Conservation (phyloP, 2,888 invertebrate species). For the Seira musarum region DNA sequence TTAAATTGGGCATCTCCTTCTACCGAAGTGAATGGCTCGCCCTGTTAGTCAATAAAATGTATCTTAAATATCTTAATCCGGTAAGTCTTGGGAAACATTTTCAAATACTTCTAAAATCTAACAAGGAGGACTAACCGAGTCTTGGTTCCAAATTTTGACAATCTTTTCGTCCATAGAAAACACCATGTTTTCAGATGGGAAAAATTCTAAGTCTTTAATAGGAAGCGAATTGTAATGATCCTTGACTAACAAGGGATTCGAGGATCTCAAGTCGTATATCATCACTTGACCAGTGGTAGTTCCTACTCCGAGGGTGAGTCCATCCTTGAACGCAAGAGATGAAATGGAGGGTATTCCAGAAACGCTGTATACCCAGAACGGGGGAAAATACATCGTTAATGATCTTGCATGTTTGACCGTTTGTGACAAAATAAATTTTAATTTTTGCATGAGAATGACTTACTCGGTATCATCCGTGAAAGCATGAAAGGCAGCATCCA, state of each 20-base stretch:
- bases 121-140: conserved; percentile 77
- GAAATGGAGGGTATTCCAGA: conserved; percentile 82
- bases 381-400: conserved; percentile 69
- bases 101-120: conserved; percentile 4
- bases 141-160: conserved; percentile 92
- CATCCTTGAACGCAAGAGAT: conserved; percentile 76
- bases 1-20: conserved; percentile 87
- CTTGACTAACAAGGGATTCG: conserved; percentile 89
- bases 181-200: conserved; percentile 81
- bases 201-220: conserved; percentile 90
- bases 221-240: conserved; percentile 96
- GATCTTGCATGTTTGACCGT: conserved; percentile 38
- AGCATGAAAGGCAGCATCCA: conserved; percentile 86
- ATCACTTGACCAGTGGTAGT: conserved; percentile 95
- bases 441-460: too few relatives aligned
- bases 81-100: conserved; percentile 12
- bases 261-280: conserved; percentile 94
- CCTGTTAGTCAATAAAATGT: conserved; percentile 76
- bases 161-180: conserved; percentile 91
- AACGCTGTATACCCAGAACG: conserved; percentile 73
- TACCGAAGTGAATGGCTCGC: conserved; percentile 94
- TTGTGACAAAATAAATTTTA: conserved; percentile 13
- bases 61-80: conserved; percentile 45
- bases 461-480: conserved; percentile 76
- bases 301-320: conserved; percentile 83